phyloP scores from a whole-genome alignment of 2,113 vertebrate genomes.

The Phalacrocorax brasilianus region DNA sequence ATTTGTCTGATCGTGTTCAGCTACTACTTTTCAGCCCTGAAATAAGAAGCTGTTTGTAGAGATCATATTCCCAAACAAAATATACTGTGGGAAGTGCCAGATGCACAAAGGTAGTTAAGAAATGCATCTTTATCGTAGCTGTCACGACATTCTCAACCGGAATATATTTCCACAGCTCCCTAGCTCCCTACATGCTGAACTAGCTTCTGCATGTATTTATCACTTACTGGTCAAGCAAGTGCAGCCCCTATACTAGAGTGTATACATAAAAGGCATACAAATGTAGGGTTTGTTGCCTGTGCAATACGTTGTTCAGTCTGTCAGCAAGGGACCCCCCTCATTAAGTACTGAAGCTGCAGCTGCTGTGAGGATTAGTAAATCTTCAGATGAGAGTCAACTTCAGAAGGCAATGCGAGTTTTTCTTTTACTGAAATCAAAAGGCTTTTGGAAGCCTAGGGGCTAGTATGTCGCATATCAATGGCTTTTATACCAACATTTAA shows the following conservation, averaged over 20 bases:
- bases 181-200: not conserved
- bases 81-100: constrained; percentile 19
- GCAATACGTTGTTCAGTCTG: not conserved
- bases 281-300: not conserved
- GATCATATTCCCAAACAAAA: constrained; percentile 39
- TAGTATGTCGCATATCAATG: not conserved
- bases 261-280: not conserved
- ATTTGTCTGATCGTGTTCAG: not conserved
- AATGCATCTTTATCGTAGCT: not conserved
- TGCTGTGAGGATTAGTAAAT: constrained; percentile 42
- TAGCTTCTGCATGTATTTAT: not conserved
- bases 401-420: not conserved
- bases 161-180: not conserved
- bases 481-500: not conserved
- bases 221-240: not conserved
- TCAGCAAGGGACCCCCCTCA: not conserved
- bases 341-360: constrained; percentile 25
- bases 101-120: constrained; percentile 38
- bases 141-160: not conserved
- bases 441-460: not conserved
- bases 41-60: constrained; percentile 28
- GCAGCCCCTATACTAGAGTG: not conserved
- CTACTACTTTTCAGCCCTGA: not conserved
- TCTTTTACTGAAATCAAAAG: not conserved
- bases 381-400: constrained; percentile 32